These are phyloP conservation scores for Pseudonaja textilis DNA, from an alignment of 2,113 vertebrate species.

Conservation along the genomic window DNA sequence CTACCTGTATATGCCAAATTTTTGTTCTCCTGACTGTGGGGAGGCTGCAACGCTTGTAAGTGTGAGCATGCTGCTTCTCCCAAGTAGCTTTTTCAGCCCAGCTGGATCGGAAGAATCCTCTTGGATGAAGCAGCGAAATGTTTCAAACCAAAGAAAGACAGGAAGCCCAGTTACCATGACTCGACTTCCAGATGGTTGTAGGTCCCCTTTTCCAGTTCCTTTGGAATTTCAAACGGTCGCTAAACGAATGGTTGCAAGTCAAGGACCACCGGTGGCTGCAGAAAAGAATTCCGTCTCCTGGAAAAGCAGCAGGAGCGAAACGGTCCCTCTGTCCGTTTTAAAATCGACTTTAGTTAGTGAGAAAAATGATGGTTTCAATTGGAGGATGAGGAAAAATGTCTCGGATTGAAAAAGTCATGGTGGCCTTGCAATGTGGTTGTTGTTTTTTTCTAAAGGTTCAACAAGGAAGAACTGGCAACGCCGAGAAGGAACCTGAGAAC, in stretches of 20 bases:
- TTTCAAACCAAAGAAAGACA: background rate
- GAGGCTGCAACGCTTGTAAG: too few relatives aligned
- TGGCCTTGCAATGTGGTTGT: background rate
- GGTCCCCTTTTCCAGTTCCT: background rate
- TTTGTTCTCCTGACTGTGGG: too few relatives aligned
- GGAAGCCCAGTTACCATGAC: background rate
- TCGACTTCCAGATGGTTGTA: background rate
- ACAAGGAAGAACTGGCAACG: slow-evolving; percentile 67
- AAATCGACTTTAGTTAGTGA: background rate
- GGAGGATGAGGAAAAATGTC: background rate
- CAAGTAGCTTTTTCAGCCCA: background rate
- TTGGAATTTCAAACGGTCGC: background rate
- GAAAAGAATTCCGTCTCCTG: background rate
- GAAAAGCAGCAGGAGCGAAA: background rate
- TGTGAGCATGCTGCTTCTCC: background rate
- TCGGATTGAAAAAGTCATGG: background rate
- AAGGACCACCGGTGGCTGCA: background rate
- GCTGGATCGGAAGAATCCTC: background rate
- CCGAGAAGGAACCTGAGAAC: slow-evolving; percentile 67
- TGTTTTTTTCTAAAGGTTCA: slow-evolving; percentile 61
- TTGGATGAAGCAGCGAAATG: background rate
- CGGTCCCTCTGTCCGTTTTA: background rate
- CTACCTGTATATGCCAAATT: too few relatives aligned
- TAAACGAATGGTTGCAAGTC: background rate
- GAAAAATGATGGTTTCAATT: background rate